phyloP scores from a whole-genome alignment of 2,888 invertebrate species.

The Cordylochernes scorpioides region DNA sequence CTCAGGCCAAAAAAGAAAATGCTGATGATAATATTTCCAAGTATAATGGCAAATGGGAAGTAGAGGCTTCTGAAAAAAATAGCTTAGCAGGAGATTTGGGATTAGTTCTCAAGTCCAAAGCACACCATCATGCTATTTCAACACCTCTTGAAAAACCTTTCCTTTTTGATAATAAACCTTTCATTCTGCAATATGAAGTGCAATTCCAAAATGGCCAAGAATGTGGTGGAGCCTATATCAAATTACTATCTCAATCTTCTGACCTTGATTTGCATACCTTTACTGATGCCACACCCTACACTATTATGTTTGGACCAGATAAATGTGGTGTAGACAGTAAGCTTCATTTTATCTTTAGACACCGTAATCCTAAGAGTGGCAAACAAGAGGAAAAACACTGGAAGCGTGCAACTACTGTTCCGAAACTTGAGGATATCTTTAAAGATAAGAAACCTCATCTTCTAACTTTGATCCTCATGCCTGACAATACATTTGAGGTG shows the following conservation, averaged over 20 bases:
- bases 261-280: constrained; percentile 42
- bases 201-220: constrained; percentile 80
- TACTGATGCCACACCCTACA: constrained; percentile 84
- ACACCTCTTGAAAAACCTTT: constrained; percentile 47
- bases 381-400: constrained; percentile 78
- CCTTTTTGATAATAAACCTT: constrained; percentile 47
- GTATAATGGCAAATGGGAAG: constrained; percentile 35
- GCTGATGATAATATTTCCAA: too few species aligned
- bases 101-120: constrained; percentile 62
- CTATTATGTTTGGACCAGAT: constrained; percentile 99
- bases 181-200: constrained; percentile 46
- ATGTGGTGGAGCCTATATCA: constrained; percentile 93
- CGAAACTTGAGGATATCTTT: constrained; percentile 28
- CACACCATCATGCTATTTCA: constrained; percentile 82
- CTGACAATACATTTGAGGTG: constrained; percentile 54
- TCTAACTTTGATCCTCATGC: constrained; percentile 44
- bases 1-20: too few species aligned
- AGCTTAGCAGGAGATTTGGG: constrained; percentile 58
- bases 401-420: constrained; percentile 40
- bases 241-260: constrained; percentile 41
- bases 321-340: constrained; percentile 96
- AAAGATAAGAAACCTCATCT: constrained; percentile 78
- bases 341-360: constrained; percentile 66
- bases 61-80: constrained; percentile 49
- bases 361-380: constrained; percentile 74